A percentile compares a stretch with the other conserved stretches of the same genome.
Conservation (phyloP, 1,140 invertebrate genomes). For the Orchestia grillus region DNA sequence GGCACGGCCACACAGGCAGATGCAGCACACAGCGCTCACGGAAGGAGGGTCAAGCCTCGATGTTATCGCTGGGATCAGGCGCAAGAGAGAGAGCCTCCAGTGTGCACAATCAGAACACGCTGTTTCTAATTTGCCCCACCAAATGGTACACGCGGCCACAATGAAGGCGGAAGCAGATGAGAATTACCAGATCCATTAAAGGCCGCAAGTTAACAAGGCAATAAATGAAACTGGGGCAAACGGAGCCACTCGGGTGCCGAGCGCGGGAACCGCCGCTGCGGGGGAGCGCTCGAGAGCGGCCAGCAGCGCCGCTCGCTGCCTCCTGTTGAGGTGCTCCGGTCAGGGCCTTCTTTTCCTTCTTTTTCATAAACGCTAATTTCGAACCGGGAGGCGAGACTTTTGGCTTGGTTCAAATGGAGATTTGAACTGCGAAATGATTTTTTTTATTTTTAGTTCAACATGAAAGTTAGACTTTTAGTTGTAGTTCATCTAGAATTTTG, state of each 20-base stretch:
- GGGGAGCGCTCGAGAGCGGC: too few relatives aligned
- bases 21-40: neutral
- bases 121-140: slow-evolving; percentile 24
- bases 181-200: slow-evolving; percentile 49
- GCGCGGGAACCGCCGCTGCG: neutral
- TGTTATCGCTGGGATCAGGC: neutral
- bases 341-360: too few relatives aligned
- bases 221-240: slow-evolving; percentile 23
- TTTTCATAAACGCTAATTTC: too few relatives aligned
- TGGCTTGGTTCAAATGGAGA: too few relatives aligned
- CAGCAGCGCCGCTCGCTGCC: neutral
- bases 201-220: neutral
- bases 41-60: neutral
- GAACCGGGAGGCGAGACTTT: too few relatives aligned
- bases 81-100: neutral
- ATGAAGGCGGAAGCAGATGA: slow-evolving; percentile 33
- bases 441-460: neutral
- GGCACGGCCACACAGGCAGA: neutral
- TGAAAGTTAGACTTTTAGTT: neutral
- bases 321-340: neutral
- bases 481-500: neutral
- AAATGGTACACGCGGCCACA: slow-evolving; percentile 44
- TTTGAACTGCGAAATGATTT: too few relatives aligned
- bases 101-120: neutral
- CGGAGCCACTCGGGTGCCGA: neutral